Percentiles rank a stretch among this genome's conserved stretches.
Evolutionary conservation across 2,113 vertebrate species (phyloP).

Genomic region (Turdus rufiventris): DNA sequence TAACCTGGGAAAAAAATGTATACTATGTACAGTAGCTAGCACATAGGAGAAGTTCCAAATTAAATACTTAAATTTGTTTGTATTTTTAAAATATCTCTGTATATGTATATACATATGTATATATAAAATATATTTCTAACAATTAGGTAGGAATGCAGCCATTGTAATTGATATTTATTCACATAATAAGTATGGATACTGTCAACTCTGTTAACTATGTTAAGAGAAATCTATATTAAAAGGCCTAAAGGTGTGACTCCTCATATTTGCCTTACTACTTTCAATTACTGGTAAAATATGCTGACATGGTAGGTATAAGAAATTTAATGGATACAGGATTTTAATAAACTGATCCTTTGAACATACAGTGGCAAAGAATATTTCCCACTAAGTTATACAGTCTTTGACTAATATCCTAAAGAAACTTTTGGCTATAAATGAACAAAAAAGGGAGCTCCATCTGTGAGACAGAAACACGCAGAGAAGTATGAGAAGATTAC

Average conservation of each 20-base stretch:
- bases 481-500: neutral
- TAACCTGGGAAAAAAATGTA: neutral
- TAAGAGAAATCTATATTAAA: neutral
- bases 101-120: neutral
- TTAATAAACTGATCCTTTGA: neutral
- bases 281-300: neutral
- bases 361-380: neutral
- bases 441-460: neutral
- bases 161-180: neutral
- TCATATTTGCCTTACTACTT: neutral
- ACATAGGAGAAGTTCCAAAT: neutral
- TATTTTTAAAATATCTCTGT: neutral
- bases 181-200: neutral
- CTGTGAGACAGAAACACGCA: neutral
- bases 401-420: neutral
- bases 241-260: neutral
- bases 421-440: neutral
- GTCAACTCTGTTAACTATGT: neutral
- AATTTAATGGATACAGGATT: neutral
- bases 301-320: neutral
- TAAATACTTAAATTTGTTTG: neutral
- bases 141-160: neutral
- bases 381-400: neutral
- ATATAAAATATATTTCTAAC: neutral
- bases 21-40: neutral